These are phyloP conservation scores for Corythornis vintsioides DNA, from an alignment of 2,113 vertebrate species.

Conservation along the genomic window DNA sequence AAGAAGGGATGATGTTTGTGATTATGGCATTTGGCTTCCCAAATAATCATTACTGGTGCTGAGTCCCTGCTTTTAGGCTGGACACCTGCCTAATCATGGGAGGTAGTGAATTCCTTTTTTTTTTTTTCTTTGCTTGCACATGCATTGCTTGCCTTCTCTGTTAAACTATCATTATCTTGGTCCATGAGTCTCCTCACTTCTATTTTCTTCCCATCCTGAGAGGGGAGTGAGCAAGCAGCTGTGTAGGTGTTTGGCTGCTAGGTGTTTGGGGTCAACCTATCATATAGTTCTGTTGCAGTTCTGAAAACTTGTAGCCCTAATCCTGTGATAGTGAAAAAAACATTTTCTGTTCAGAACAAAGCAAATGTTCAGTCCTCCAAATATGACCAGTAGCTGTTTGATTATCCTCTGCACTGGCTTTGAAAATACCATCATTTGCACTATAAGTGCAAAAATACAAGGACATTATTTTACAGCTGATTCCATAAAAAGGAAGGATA, in stretches of 20 bases:
- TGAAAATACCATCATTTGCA: background rate
- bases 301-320: background rate
- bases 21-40: background rate
- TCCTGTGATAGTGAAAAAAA: background rate
- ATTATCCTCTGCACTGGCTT: background rate
- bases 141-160: background rate
- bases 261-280: background rate
- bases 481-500: background rate
- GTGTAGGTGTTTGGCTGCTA: background rate
- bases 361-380: background rate
- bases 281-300: background rate
- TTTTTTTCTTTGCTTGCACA: background rate
- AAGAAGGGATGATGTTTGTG: background rate
- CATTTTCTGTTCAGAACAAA: background rate
- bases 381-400: background rate
- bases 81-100: background rate
- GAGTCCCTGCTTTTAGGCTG: background rate
- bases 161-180: background rate
- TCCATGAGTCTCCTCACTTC: background rate
- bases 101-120: background rate
- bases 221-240: background rate
- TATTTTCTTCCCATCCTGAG: background rate
- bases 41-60: fast-evolving
- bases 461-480: background rate
- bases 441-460: background rate